These are phyloP conservation scores for Tetanocera ferruginea DNA, from an alignment of 2,888 invertebrate species.

Conservation along the genomic window DNA sequence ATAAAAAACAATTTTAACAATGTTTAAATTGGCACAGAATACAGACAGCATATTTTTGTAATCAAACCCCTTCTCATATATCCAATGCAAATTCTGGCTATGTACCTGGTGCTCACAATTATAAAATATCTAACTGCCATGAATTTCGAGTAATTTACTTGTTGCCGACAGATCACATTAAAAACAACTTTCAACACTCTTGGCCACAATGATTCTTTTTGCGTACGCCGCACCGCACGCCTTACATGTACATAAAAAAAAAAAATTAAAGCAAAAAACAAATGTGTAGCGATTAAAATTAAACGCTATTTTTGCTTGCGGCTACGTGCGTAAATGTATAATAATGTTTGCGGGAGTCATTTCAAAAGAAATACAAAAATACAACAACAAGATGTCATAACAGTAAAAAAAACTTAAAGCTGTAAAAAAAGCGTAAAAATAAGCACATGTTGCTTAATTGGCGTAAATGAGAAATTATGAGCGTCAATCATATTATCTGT, in stretches of 20 bases:
- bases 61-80: no score
- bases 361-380: background rate
- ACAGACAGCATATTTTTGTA: no score
- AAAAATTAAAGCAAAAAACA: no score
- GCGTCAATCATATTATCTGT: no score
- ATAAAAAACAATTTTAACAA: no score
- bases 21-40: no score
- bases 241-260: no score
- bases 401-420: background rate
- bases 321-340: background rate
- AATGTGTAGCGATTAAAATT: constrained; percentile 5
- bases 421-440: background rate
- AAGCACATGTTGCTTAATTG: background rate
- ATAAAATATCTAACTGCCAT: background rate
- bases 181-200: background rate
- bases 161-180: background rate
- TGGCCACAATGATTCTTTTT: background rate
- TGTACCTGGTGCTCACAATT: no score
- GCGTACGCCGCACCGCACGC: no score
- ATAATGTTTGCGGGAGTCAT: background rate
- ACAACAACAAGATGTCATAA: background rate
- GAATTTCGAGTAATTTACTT: background rate
- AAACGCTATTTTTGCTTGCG: background rate
- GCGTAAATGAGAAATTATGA: no score
- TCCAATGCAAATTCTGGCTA: no score